Percentiles rank a stretch among this genome's conserved stretches.
Evolutionary conservation across 2,113 vertebrate species (phyloP).

Genomic region (Tragelaphus scriptus): DNA sequence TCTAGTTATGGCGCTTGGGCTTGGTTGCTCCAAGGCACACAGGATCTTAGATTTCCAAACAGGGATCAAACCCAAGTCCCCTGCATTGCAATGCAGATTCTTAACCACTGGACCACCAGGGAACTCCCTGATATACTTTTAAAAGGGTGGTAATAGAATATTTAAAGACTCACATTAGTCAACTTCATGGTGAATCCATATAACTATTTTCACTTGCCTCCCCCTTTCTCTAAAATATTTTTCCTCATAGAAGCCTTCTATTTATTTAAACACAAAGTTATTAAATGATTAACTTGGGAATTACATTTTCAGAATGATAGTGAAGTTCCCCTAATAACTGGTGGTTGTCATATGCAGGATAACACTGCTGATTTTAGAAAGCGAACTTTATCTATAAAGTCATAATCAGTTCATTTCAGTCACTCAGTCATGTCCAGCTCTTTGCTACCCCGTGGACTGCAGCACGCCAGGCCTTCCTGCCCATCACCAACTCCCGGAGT

Average conservation of each 20-base stretch:
- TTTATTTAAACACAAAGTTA: conserved; percentile 64
- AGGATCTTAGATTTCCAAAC: background rate
- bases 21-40: background rate
- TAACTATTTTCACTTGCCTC: conserved; percentile 64
- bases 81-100: background rate
- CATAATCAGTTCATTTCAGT: background rate
- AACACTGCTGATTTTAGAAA: conserved; percentile 38
- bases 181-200: conserved; percentile 50
- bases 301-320: conserved; percentile 47
- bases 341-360: conserved; percentile 28
- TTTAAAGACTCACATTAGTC: background rate
- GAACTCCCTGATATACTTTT: background rate
- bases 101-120: background rate
- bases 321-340: conserved; percentile 28
- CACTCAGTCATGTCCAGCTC: no score
- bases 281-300: conserved; percentile 57
- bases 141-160: background rate
- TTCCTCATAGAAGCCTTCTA: conserved; percentile 37
- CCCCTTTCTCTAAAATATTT: conserved; percentile 46
- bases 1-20: background rate
- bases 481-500: no score
- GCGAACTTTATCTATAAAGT: background rate
- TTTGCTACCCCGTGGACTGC: no score
- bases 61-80: background rate
- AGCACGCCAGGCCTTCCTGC: no score